These are phyloP conservation scores for Epinephelus awoara DNA, from an alignment of 2,797 vertebrate species.

Conservation along the genomic window DNA sequence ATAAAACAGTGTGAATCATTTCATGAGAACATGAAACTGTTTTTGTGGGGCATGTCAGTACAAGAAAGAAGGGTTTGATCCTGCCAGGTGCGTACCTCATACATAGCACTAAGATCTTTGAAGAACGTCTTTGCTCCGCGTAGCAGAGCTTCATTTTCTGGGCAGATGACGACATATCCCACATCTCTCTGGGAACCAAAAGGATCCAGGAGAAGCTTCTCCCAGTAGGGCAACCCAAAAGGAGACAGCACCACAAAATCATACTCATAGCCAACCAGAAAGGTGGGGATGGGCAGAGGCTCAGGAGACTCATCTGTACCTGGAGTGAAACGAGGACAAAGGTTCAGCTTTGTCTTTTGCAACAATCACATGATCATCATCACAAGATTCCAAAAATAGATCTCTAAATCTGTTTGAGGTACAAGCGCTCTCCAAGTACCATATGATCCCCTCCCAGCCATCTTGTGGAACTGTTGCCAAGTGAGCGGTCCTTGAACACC, in stretches of 20 bases:
- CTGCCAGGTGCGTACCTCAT: constrained; percentile 88
- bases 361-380: not conserved
- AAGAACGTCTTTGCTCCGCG: constrained; percentile 96
- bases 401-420: not conserved
- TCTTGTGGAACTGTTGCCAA: constrained; percentile 99
- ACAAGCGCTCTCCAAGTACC: constrained; percentile 81
- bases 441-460: constrained; percentile 98
- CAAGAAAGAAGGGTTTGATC: constrained; percentile 13
- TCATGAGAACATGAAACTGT: constrained; percentile 23
- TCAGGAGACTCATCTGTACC: constrained; percentile 99
- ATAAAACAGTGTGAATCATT: constrained; percentile 36
- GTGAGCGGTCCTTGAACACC: constrained; percentile 98
- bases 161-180: constrained; percentile 97
- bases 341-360: not conserved
- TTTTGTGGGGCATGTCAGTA: constrained; percentile 39
- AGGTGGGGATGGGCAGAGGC: constrained; percentile 98
- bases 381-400: not conserved
- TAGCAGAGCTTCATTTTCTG: constrained; percentile 95
- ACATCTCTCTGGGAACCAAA: constrained; percentile 98
- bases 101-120: constrained; percentile 95
- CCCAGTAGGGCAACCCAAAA: constrained; percentile 98
- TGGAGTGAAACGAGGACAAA: constrained; percentile 64
- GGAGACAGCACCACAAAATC: constrained; percentile 99
- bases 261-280: constrained; percentile 97
- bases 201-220: constrained; percentile 98